phyloP scores from a whole-genome alignment of 2,888 invertebrate species.

The Fabriciana adippe region DNA sequence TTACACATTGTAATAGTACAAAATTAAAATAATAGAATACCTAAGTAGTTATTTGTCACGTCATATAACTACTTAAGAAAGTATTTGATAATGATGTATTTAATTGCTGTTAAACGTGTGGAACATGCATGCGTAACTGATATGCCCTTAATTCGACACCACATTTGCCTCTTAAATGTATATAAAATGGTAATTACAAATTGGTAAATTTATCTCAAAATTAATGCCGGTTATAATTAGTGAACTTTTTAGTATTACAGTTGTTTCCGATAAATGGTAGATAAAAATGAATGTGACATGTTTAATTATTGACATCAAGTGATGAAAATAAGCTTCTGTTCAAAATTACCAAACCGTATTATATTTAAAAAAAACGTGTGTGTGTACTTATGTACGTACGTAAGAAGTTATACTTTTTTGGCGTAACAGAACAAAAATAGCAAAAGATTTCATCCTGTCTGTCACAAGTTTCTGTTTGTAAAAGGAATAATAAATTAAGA shows the following conservation, averaged over 20 bases:
- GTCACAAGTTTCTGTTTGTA: no score
- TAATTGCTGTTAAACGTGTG: slow-evolving; percentile 27
- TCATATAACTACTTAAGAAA: neutral
- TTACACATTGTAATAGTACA: no score
- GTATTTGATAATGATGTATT: slow-evolving; percentile 20
- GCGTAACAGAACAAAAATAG: no score
- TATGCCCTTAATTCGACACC: slow-evolving; percentile 32
- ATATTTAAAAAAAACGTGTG: neutral
- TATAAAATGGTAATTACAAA: slow-evolving; percentile 21
- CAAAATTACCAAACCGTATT: slow-evolving; percentile 6
- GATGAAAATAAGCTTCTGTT: slow-evolving; percentile 15
- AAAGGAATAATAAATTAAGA: no score
- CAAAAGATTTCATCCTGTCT: no score
- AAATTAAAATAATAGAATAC: no score
- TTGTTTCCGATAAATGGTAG: slow-evolving; percentile 7
- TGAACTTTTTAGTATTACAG: slow-evolving; percentile 6
- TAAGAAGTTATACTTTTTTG: no score
- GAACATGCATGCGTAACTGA: slow-evolving; percentile 24
- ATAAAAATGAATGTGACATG: slow-evolving; percentile 7
- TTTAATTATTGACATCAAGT: slow-evolving; percentile 11
- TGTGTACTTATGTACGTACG: neutral
- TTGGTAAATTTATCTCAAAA: neutral
- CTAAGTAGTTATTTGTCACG: no score
- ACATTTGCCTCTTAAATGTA: slow-evolving; percentile 17
- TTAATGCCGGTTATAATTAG: neutral